Evolutionary conservation across 2,113 vertebrate species (phyloP).

Genomic region (Rhea pennata): DNA sequence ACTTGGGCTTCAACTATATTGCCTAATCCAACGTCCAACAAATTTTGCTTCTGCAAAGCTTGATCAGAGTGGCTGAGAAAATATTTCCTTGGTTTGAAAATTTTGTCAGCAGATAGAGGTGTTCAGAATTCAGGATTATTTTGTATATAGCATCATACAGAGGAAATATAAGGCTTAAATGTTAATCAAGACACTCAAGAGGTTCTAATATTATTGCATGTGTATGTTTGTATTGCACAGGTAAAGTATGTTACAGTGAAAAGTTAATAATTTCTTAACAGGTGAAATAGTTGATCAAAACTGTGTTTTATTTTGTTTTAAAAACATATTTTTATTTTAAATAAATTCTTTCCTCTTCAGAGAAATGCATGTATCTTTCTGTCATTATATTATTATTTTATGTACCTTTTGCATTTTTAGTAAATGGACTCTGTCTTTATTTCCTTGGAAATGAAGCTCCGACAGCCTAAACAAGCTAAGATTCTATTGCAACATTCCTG

Average conservation of each 20-base stretch:
- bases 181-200: neutral
- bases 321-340: neutral
- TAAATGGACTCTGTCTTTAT: neutral
- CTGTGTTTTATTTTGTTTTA: neutral
- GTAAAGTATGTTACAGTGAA: neutral
- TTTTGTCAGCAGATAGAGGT: neutral
- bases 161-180: accelerated
- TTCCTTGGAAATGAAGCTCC: neutral
- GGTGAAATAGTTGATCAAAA: neutral
- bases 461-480: neutral
- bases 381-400: neutral
- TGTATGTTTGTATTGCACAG: neutral
- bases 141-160: accelerated
- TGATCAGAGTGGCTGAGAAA: neutral
- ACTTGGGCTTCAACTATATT: neutral
- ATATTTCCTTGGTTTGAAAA: neutral
- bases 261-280: neutral
- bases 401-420: neutral
- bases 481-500: accelerated
- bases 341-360: neutral
- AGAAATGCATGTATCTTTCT: neutral
- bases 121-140: neutral
- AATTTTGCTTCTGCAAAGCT: neutral
- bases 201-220: neutral
- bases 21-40: neutral